Evolutionary conservation across 2,888 invertebrate genomes (phyloP).

Genomic region (Macroteleia sp.): DNA sequence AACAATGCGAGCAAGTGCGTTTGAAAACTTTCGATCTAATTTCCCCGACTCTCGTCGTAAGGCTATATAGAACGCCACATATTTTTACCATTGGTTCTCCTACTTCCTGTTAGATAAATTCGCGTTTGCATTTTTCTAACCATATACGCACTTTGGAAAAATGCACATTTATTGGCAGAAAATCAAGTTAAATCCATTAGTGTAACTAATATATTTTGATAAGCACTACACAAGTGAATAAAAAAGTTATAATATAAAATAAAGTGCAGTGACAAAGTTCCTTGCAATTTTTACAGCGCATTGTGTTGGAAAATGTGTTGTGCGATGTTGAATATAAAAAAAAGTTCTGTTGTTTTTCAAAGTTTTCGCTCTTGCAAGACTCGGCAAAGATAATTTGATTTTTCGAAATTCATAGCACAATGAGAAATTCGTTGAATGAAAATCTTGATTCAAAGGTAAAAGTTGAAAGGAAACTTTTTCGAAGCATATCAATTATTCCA

Average conservation of each 20-base stretch:
- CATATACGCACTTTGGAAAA: slow-evolving; percentile 12
- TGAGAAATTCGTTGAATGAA: too few relatives aligned
- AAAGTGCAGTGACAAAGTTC: slow-evolving; percentile 13
- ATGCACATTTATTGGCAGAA: slow-evolving; percentile 31
- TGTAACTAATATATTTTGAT: slow-evolving; percentile 43
- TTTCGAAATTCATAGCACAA: too few relatives aligned
- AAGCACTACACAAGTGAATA: slow-evolving; percentile 32
- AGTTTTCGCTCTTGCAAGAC: too few relatives aligned
- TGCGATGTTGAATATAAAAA: too few relatives aligned
- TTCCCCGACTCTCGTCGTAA: neutral
- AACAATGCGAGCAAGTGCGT: neutral
- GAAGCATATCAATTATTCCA: slow-evolving; percentile 22
- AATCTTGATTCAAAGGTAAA: neutral
- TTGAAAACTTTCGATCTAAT: slow-evolving; percentile 20
- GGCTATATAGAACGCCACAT: slow-evolving; percentile 3
- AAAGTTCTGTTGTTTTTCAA: too few relatives aligned
- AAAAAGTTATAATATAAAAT: neutral
- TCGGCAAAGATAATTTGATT: too few relatives aligned
- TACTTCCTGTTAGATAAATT: neutral
- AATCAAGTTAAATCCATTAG: slow-evolving; percentile 28
- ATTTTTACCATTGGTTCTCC: slow-evolving; percentile 11
- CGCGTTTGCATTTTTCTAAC: slow-evolving; percentile 22
- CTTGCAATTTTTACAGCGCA: slow-evolving; percentile 12
- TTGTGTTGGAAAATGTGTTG: too few relatives aligned
- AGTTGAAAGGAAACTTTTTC: slow-evolving; percentile 9